A percentile compares a stretch with the other conserved stretches of the same genome.
Conservation (phyloP, 2,113 vertebrate species). For the Hippocampus comes region DNA sequence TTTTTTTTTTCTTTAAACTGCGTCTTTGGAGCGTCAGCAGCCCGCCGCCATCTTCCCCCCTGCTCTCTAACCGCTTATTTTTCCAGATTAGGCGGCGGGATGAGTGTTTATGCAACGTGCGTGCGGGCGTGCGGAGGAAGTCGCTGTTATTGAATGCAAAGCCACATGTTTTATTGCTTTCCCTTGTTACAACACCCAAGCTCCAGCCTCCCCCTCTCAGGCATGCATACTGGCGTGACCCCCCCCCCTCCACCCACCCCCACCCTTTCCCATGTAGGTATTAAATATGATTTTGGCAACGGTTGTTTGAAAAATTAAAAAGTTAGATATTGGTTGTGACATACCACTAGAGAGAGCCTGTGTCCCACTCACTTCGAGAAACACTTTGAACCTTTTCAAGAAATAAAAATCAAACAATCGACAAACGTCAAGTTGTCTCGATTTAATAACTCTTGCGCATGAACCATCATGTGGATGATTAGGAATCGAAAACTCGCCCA, state of each 20-base stretch:
- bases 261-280: neutral
- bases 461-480: too few species aligned
- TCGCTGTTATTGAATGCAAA: conserved; percentile 53
- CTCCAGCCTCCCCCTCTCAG: conserved; percentile 6
- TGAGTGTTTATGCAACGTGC: neutral
- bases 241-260: too few species aligned
- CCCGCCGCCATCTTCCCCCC: neutral
- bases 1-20: neutral
- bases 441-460: too few species aligned
- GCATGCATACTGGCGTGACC: conserved; percentile 3
- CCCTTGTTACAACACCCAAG: conserved; percentile 33
- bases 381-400: too few species aligned
- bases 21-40: neutral
- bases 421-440: too few species aligned
- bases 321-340: too few species aligned
- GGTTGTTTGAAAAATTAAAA: too few species aligned
- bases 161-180: conserved; percentile 56
- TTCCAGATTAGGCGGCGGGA: neutral
- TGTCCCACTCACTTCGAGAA: too few species aligned
- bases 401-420: too few species aligned
- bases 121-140: conserved; percentile 38
- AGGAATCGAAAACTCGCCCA: too few species aligned
- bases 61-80: neutral
- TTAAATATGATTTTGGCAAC: too few species aligned
- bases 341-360: too few species aligned